phyloP scores from a whole-genome alignment of 2,113 vertebrate species.

The Catharus fuscescens region DNA sequence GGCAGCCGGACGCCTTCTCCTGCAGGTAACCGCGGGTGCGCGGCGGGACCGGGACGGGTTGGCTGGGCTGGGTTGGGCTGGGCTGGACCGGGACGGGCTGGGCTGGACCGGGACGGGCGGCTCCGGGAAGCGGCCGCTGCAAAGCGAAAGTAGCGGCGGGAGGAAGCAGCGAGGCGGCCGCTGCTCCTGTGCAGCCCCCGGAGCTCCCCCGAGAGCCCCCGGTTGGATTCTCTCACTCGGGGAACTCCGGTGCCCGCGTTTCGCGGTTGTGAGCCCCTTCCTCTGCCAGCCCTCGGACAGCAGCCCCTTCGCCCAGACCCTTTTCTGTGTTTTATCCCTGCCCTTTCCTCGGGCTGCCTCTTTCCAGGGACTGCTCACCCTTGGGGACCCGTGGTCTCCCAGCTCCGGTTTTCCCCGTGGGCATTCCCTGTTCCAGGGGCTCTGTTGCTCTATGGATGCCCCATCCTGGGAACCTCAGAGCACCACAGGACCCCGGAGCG shows the following conservation, averaged over 20 bases:
- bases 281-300: neutral
- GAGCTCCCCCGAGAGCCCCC: neutral
- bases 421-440: neutral
- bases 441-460: neutral
- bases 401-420: neutral
- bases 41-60: neutral
- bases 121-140: neutral
- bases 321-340: neutral
- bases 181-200: neutral
- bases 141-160: constrained; percentile 11
- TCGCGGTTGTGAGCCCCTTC: accelerated
- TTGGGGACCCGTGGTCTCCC: neutral
- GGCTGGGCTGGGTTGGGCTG: neutral
- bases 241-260: accelerated
- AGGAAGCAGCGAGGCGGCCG: neutral
- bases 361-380: neutral
- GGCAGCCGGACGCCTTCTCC: constrained; percentile 31
- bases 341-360: neutral
- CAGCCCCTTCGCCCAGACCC: neutral
- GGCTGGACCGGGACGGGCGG: neutral
- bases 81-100: neutral
- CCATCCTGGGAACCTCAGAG: neutral
- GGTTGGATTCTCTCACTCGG: too few relatives aligned
- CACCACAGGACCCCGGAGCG: neutral
- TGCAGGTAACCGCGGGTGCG: constrained; percentile 24